A percentile compares a stretch with the other conserved stretches of the same genome.
These are phyloP conservation scores for Philonicus albiceps DNA, from an alignment of 2,888 invertebrate genomes.

Conservation along the genomic window DNA sequence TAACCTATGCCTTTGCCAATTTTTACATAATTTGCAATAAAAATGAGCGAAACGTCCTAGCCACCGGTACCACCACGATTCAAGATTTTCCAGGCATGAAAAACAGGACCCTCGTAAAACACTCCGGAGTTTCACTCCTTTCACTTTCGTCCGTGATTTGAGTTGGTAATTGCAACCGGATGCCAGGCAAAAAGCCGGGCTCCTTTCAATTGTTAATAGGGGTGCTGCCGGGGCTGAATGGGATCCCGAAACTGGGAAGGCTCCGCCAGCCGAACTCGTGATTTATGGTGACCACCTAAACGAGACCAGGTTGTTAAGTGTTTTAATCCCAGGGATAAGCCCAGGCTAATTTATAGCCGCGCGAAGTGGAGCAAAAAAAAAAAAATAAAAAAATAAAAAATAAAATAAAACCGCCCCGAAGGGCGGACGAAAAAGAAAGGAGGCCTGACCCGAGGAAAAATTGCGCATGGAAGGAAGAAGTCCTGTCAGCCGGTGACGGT, in stretches of 20 bases:
- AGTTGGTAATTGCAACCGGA: background rate
- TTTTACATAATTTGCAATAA: background rate
- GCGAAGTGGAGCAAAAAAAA: background rate
- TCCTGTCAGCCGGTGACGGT: background rate
- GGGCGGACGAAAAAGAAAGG: background rate
- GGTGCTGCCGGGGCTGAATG: background rate
- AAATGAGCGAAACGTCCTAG: background rate
- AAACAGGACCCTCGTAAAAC: background rate
- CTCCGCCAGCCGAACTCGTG: background rate
- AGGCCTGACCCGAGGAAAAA: background rate
- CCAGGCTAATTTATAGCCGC: constrained; percentile 25
- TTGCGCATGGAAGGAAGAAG: background rate
- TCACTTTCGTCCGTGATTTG: constrained; percentile 7
- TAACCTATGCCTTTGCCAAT: background rate
- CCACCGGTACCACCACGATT: background rate
- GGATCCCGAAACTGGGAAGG: background rate
- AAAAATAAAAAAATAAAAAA: too few relatives aligned
- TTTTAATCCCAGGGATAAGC: constrained; percentile 38
- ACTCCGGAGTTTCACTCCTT: constrained; percentile 1
- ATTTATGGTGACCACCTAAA: constrained; percentile 42
- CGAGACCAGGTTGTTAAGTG: constrained; percentile 44
- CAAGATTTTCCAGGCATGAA: background rate
- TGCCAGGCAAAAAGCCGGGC: background rate
- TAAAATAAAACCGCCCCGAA: too few relatives aligned
- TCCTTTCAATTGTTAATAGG: constrained; percentile 33